Base-by-base conservation (phyloP, 2,888 invertebrate species). In the Phyto melanocephala region DNA sequence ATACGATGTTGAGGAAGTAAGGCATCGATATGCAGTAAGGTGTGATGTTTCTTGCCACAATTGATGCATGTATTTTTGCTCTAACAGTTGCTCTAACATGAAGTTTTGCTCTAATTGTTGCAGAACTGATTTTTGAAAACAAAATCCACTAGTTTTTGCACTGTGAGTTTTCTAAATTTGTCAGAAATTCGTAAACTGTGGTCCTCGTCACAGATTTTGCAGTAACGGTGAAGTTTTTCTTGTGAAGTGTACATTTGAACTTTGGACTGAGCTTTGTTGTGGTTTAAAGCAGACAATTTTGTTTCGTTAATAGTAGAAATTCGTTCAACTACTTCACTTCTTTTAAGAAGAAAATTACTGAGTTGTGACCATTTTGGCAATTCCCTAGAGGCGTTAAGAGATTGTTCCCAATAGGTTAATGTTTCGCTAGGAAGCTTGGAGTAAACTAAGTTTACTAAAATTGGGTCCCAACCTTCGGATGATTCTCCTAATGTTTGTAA, bases 271-370 rank as follows among this genome's bases (percentile, higher is more conserved):
- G 15, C 0, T 1, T 8, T 11, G 11, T 1, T 17, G 0, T 22
- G 11, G n/a, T 35, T 5, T 1, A 11, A 60, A 22, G n/a, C 13
- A 1, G 22, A 1, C 11, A 47, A 37, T 35, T 50, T 71, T 5
- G 56, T 60, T 1, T 1, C 24, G 42, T 37, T 71, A 13, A 71
- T 50, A 5, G 28, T 52, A 1, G 62, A 62, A 13, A 52, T 60
- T 60, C 35, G 40, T 17, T 77, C 70, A 2, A 77, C 40, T 6
- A 58, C 35, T 50, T 68, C 45, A 37, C 50, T 58, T 15, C 62
- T n/a, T 2, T 20, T 50, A 0, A 56, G 37, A 2, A 76, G 58
- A n/a, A 76, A 76, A 2, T 58, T 13, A 22, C 58, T 33, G 15
- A 76, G 10, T 24, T 58, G 33, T 1, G 33, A 8, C 76, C 68